Base-by-base conservation (phyloP, 1,140 invertebrate species). In the Drosophila tsacasi region DNA sequence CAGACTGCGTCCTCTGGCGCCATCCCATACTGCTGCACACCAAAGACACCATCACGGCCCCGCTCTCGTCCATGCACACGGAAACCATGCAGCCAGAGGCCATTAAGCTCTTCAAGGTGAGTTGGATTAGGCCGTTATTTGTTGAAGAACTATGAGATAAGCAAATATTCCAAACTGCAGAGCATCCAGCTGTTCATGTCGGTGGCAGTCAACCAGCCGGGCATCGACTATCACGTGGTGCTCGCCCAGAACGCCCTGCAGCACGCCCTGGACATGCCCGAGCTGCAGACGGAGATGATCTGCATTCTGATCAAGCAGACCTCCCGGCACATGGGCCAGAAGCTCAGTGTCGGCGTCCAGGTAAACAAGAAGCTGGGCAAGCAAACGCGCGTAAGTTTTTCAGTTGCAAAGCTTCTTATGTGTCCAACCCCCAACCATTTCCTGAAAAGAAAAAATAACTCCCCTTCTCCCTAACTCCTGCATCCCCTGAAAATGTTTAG, bases 191-290 rank as follows among this genome's bases (percentile, higher is more conserved):
- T 99, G 79, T 99, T 99, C 93, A 98, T 98, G 95, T 98, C 97
- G 19, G 98, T 98, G 74, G 96, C 96, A 19, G 96, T 99, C 69
- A 98, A 99, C 93, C 97, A 98, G 82, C 97, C 97, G 40, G 97
- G 97, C 81, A 98, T 99, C 83, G 98, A 99, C 94, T 98, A 98
- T 93, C 98, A 99, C 92, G 98, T 99, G 80, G 97, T 97, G 52
- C 94, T 99, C 69, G 98, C 98, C 25, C 98, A 99, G 95, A 98
- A 98, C 93, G 97, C 98, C 12, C 94, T 99, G 49, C 97, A 98
- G 92, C 96, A 97, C 86, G 98, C 98, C 93, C 94, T 99, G 49
- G 96, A 98, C 81, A 96, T 97, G 91, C 95, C 96, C 61, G 97
- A 98, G 93, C 95, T 99, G 65, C 98, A 99, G 92, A 96, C 97